Percentiles rank a stretch among this genome's conserved stretches.
Conservation (phyloP, 2,888 invertebrate genomes). For the Trichogramma dendrolimi region DNA sequence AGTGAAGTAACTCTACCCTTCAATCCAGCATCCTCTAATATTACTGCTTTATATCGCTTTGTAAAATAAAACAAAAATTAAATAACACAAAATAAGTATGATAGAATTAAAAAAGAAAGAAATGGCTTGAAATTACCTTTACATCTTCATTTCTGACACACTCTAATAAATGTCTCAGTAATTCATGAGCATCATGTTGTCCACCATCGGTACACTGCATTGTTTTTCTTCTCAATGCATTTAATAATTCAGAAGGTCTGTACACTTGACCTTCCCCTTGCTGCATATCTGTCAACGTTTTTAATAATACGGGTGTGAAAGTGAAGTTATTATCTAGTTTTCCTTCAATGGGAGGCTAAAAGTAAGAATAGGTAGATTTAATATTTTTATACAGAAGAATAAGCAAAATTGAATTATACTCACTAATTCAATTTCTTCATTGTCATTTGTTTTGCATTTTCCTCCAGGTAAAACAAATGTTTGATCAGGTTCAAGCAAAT, state of each 20-base stretch:
- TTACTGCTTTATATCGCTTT: slow-evolving; percentile 77
- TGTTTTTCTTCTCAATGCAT: slow-evolving; percentile 63
- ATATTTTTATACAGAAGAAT: neutral
- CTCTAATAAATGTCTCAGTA: slow-evolving; percentile 85
- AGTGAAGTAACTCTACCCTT: slow-evolving; percentile 69
- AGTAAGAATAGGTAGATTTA: neutral
- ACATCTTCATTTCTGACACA: slow-evolving; percentile 71
- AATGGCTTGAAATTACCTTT: slow-evolving; percentile 41
- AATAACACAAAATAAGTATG: neutral
- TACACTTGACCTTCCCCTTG: slow-evolving; percentile 57
- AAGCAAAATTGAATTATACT: slow-evolving; percentile 5
- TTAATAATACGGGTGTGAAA: slow-evolving; percentile 65
- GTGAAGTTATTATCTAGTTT: slow-evolving; percentile 66
- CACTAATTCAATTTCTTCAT: slow-evolving; percentile 57
- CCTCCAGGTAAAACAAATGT: slow-evolving; percentile 72
- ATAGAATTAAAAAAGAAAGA: slow-evolving; percentile 3
- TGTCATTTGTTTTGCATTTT: slow-evolving; percentile 55
- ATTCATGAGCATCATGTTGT: slow-evolving; percentile 95
- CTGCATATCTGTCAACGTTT: slow-evolving; percentile 68
- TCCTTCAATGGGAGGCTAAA: slow-evolving; percentile 61
- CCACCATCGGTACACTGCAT: slow-evolving; percentile 89
- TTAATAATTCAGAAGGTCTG: slow-evolving; percentile 63
- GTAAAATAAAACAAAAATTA: slow-evolving; percentile 38
- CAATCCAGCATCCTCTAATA: slow-evolving; percentile 72
- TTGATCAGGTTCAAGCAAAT: slow-evolving; percentile 66